These are phyloP conservation scores for Archips xylosteana DNA, from an alignment of 2,888 invertebrate species.

Conservation along the genomic window DNA sequence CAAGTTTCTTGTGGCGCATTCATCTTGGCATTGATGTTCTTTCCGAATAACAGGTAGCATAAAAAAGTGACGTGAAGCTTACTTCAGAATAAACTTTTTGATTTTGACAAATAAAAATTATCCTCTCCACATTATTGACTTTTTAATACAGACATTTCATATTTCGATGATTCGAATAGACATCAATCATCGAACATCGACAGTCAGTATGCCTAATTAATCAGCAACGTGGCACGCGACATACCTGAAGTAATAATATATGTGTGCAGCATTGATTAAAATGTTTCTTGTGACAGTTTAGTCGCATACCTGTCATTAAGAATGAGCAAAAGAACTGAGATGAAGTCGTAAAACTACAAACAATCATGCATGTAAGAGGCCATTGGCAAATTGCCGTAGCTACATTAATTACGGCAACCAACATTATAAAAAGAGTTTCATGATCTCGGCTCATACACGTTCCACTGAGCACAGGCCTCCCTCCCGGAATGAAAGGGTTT, in stretches of 20 bases:
- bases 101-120: no score
- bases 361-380: neutral
- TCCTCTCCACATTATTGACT: neutral
- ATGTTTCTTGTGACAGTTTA: constrained; percentile 48
- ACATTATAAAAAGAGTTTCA: neutral
- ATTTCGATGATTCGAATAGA: neutral
- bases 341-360: neutral
- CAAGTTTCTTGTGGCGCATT: no score
- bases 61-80: no score
- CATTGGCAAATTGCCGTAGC: neutral
- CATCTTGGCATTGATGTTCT: no score
- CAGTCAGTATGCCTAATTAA: constrained; percentile 22
- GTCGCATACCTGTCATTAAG: constrained; percentile 16
- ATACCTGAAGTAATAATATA: constrained; percentile 30
- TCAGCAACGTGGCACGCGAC: constrained; percentile 44
- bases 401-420: neutral
- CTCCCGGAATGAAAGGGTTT: no score
- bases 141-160: neutral
- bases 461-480: no score
- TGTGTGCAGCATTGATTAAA: constrained; percentile 46
- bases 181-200: neutral
- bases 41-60: no score
- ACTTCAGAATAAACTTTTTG: no score
- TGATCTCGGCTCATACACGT: no score
- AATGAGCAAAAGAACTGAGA: constrained; percentile 25